These are phyloP conservation scores for Thecocarcelia acutangulata DNA, from an alignment of 2,888 invertebrate species.

Conservation along the genomic window DNA sequence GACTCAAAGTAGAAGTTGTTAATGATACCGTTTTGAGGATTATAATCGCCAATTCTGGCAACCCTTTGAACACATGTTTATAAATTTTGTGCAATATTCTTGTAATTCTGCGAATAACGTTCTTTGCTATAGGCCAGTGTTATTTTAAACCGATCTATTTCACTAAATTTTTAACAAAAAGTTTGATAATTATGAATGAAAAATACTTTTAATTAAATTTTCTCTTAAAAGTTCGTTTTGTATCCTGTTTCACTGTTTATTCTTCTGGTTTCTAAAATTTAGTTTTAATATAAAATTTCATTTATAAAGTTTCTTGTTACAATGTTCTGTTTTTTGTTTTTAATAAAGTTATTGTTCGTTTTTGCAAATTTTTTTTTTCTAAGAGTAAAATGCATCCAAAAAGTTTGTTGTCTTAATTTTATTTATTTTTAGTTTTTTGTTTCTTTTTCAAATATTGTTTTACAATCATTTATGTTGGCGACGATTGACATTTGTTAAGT, in stretches of 20 bases:
- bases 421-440: conserved; percentile 37
- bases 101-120: no score
- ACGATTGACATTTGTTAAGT: conserved; percentile 68
- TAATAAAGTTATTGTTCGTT: conserved; percentile 60
- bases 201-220: no score
- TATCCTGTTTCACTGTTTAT: conserved; percentile 55
- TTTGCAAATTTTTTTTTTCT: conserved; percentile 52
- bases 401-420: conserved; percentile 72
- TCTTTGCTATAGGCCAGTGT: no score
- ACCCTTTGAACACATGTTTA: no score
- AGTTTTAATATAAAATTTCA: conserved; percentile 59
- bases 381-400: conserved; percentile 79
- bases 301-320: conserved; percentile 63
- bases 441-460: conserved; percentile 51
- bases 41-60: no score
- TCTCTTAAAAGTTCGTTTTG: neutral
- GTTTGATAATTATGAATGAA: no score
- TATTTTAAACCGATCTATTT: no score
- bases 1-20: no score
- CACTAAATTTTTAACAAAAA: no score
- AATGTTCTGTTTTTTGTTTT: conserved; percentile 28
- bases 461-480: conserved; percentile 47
- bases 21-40: no score
- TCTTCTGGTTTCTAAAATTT: conserved; percentile 47
- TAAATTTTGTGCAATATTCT: no score